Evolutionary conservation across 2,113 vertebrate genomes (phyloP).

Genomic region (Ictidomys tridecemlineatus): DNA sequence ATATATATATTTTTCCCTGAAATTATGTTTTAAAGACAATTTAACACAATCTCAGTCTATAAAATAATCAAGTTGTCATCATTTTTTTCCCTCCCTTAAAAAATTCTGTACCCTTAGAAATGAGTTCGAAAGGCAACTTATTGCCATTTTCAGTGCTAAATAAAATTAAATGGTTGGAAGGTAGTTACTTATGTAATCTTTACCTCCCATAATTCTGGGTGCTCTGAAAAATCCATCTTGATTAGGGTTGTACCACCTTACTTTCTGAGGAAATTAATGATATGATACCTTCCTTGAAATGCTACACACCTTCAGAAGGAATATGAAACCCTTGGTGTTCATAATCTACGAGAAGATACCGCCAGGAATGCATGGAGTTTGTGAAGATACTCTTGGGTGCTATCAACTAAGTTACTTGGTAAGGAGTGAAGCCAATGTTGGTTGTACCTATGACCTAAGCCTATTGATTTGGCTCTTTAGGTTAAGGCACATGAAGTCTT

Average conservation of each 20-base stretch:
- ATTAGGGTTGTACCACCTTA: background rate
- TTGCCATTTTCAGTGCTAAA: constrained; percentile 17
- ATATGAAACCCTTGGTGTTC: background rate
- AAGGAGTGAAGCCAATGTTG: constrained; percentile 2
- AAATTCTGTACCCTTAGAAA: background rate
- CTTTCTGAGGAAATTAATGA: constrained; percentile 30
- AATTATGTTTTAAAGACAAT: constrained; percentile 47
- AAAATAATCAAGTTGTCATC: constrained; percentile 27
- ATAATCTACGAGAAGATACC: constrained; percentile 1
- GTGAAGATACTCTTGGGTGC: background rate
- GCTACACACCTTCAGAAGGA: background rate
- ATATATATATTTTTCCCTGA: background rate
- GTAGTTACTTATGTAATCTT: background rate
- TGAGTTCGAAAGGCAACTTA: constrained; percentile 42
- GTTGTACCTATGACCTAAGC: constrained; percentile 24
- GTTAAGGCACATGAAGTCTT: background rate
- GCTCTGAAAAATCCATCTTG: background rate
- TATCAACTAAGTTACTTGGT: constrained; percentile 24
- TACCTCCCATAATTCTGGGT: background rate
- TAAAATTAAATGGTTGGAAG: constrained; percentile 46
- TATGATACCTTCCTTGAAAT: background rate
- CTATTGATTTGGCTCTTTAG: background rate
- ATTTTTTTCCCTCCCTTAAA: background rate
- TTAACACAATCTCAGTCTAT: constrained; percentile 14
- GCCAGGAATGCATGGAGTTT: constrained; percentile 5